Conservation (phyloP, 2,888 invertebrate species). For the Smittia sp. region DNA sequence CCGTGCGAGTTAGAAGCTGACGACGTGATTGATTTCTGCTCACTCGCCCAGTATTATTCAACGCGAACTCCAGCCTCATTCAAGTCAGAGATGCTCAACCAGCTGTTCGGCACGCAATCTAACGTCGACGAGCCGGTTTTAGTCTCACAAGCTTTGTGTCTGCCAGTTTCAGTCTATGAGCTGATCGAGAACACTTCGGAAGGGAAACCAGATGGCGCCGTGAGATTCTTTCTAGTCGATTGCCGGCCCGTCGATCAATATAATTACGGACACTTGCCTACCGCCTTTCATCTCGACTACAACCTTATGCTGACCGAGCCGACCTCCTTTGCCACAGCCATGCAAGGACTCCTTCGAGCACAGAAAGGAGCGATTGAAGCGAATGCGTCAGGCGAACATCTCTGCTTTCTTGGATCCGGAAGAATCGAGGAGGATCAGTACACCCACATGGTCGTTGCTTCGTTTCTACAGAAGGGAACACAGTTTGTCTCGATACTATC, state of each 20-base stretch:
- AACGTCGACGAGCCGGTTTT: slow-evolving; percentile 61
- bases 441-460: slow-evolving; percentile 97
- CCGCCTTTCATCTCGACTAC: slow-evolving; percentile 97
- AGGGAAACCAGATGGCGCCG: slow-evolving; percentile 61
- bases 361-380: slow-evolving; percentile 84
- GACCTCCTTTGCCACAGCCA: slow-evolving; percentile 88
- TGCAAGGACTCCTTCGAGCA: slow-evolving; percentile 85
- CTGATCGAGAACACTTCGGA: slow-evolving; percentile 77
- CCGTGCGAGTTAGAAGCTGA: slow-evolving; percentile 86
- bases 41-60: slow-evolving; percentile 93
- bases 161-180: slow-evolving; percentile 94
- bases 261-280: slow-evolving; percentile 93
- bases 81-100: slow-evolving; percentile 74
- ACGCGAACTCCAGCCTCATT: slow-evolving; percentile 91
- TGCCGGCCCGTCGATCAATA: slow-evolving; percentile 96
- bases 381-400: slow-evolving; percentile 80
- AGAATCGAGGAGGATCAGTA: slow-evolving; percentile 91
- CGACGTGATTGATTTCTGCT: slow-evolving; percentile 95
- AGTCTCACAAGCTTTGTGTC: slow-evolving; percentile 83
- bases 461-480: slow-evolving; percentile 90
- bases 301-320: slow-evolving; percentile 97
- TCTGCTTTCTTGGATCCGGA: slow-evolving; percentile 92
- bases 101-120: slow-evolving; percentile 59
- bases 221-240: slow-evolving; percentile 93
- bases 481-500: slow-evolving; percentile 88